Base-by-base conservation (phyloP, 2,888 invertebrate genomes). In the Sialis lutaria region DNA sequence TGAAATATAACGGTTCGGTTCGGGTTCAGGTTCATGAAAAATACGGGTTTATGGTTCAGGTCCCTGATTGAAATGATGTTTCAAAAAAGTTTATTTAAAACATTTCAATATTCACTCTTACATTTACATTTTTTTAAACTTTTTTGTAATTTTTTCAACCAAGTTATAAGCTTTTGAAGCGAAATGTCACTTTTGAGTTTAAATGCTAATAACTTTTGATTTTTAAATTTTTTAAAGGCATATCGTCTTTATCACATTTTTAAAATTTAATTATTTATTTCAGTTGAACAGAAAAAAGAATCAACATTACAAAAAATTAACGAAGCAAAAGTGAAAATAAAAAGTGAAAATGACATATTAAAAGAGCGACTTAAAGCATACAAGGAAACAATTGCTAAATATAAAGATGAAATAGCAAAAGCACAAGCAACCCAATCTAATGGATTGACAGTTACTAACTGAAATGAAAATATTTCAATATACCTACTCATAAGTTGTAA, bases 261-360 rank as follows among this genome's bases (percentile, higher is more conserved):
- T 32, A 12, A 12, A 39, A 22, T 44, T 40, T 45, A 39, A 31
- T 45, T 50, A 53, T 54, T 50, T 50, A 51, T 76, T 79, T 49
- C 67, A 93, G 92, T 93, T 75, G 92, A 92, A 67, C 84, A 82
- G 6, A 87, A 86, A 57, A 90, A 90, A 60, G 79, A 80, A 40
- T 81, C 81, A 55, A 85, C 88, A 0, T 60, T 86, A 46, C 80
- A 82, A 55, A 78, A 78, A 46, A 83, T 95, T 55, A 63, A 81
- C 39, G 73, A 77, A 33, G 86, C 88, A 0, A 87, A 88, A 60
- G 77, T 77, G 32, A 90, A 86, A 62, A 84, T 93, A 1, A 74
- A 82, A 50, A 67, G 68, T 33, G 92, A 93, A 63, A 90, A 95
- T 46, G 67, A 75, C 2, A 80, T 84, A n/a, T 67, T 89, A 0